Evolutionary conservation across 30 jellyfish, hydroid and myxozoan genomes (phyloP).

Genomic region (Morbakka virulenta): DNA sequence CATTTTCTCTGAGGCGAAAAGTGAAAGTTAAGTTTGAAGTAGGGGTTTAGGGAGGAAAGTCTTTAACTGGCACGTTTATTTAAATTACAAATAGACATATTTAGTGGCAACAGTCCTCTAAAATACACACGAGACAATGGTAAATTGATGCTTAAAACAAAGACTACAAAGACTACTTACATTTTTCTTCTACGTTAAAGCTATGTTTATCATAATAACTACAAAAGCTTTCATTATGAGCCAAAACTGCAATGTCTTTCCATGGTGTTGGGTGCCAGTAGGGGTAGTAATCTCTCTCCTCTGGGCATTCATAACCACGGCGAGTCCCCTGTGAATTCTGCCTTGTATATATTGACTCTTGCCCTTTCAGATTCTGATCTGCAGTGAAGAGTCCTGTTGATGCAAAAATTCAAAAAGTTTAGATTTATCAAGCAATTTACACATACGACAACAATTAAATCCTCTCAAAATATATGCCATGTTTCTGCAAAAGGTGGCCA

Average conservation of each 20-base stretch:
- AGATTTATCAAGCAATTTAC: too few relatives aligned
- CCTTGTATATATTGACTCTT: slow-evolving; percentile 80
- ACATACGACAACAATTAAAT: too few relatives aligned
- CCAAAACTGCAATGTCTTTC: slow-evolving; percentile 95
- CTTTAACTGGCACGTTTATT: too few relatives aligned
- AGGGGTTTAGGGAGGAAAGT: too few relatives aligned
- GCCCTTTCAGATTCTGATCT: slow-evolving; percentile 61
- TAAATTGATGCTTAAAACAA: too few relatives aligned
- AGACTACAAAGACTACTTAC: slow-evolving; percentile 40
- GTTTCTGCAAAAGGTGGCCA: too few relatives aligned
- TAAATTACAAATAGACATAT: too few relatives aligned
- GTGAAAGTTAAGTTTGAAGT: too few relatives aligned
- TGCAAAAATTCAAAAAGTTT: not conserved
- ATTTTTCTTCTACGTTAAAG: slow-evolving; percentile 76
- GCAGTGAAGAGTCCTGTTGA: slow-evolving; percentile 90
- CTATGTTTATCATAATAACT: slow-evolving; percentile 69
- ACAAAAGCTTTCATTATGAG: slow-evolving; percentile 80
- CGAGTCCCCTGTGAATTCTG: slow-evolving; percentile 88
- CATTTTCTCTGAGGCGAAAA: too few relatives aligned
- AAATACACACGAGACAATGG: too few relatives aligned
- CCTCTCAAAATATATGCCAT: too few relatives aligned
- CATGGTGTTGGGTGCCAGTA: slow-evolving; percentile 98
- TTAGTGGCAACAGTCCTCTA: too few relatives aligned
- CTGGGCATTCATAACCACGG: slow-evolving; percentile 98
- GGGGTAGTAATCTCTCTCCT: slow-evolving; percentile 95